Base-by-base conservation (phyloP, 2,797 vertebrate species). In the Melanotaenia boesemani region DNA sequence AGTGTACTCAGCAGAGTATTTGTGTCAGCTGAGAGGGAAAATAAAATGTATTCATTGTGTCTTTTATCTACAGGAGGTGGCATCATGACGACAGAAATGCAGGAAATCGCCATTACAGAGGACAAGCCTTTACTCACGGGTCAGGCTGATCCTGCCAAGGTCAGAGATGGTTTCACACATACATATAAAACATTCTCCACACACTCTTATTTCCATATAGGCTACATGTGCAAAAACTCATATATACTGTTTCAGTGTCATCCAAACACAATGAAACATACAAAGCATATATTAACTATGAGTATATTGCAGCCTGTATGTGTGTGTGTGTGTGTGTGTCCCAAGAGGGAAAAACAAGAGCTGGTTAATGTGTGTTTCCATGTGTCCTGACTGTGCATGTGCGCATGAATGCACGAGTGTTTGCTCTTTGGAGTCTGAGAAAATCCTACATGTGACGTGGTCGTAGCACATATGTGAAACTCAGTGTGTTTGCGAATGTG, bases 101-200 rank as follows among this genome's bases (percentile, higher is more conserved):
- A 97, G 87, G 96, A 96, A 88, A 96, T 97, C 62, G 94, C 96
- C 92, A 96, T 97, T 87, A 96, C 96, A 0, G 97, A 98, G 88
- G 96, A 96, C 41, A 98, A 96, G 86, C 96, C 96, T 13, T 90
- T 97, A 81, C 90, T 97, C 76, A 95, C 95, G 50, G 93, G 93
- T 83, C 94, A 94, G 86, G 72, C 88, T 0, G 96, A 96, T 57
- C 72, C 80, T 22, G 65, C 86, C 88, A 95, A 96, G 94, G 90
- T 96, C 88, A 65, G 93, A 85, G 50, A 69, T 4, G 58, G 52
- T 24, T 12, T 37, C 34, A 11, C 46, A 44, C 65, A 48, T 46
- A 34, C 16, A 67, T 8, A 60, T 13, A 50, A 9, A 39, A 4
- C 66, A 60, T 9, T 24, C 22, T 58, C 37, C 46, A 24, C 50